These are phyloP conservation scores for Herpailurus yagouaroundi DNA, from an alignment of 2,113 vertebrate species.

Conservation along the genomic window DNA sequence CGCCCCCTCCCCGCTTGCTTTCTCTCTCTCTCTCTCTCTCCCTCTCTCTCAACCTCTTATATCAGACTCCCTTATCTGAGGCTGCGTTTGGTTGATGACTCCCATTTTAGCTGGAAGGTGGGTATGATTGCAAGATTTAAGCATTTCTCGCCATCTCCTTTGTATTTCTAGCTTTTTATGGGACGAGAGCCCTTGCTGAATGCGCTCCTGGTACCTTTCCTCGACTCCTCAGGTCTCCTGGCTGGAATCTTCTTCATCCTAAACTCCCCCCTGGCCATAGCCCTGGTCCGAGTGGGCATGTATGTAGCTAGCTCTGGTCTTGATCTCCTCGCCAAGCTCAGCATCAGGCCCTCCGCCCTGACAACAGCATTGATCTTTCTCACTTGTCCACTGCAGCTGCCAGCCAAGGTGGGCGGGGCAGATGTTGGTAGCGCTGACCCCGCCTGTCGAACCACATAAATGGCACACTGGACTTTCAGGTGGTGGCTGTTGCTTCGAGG, in stretches of 20 bases:
- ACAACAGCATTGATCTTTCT: accelerated
- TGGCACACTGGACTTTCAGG: neutral
- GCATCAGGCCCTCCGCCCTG: neutral
- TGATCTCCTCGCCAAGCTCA: neutral
- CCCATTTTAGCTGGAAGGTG: neutral
- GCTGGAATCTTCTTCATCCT: neutral
- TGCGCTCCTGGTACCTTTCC: neutral
- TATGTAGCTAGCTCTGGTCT: neutral
- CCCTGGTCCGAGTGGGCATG: neutral
- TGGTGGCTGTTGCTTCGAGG: neutral
- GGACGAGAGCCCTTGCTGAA: neutral
- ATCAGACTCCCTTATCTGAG: neutral
- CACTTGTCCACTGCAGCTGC: neutral
- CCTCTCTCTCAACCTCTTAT: too few species aligned
- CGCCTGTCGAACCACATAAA: neutral
- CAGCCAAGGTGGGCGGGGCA: neutral
- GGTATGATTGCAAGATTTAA: neutral
- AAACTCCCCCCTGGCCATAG: neutral
- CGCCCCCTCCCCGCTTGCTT: too few species aligned
- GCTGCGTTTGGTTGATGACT: neutral
- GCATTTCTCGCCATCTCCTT: neutral
- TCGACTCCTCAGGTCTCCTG: neutral
- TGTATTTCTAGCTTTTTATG: neutral
- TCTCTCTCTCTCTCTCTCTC: too few species aligned
- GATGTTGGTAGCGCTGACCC: neutral